Conservation (phyloP, 2,888 invertebrate genomes). For the Drosophila siamana region DNA sequence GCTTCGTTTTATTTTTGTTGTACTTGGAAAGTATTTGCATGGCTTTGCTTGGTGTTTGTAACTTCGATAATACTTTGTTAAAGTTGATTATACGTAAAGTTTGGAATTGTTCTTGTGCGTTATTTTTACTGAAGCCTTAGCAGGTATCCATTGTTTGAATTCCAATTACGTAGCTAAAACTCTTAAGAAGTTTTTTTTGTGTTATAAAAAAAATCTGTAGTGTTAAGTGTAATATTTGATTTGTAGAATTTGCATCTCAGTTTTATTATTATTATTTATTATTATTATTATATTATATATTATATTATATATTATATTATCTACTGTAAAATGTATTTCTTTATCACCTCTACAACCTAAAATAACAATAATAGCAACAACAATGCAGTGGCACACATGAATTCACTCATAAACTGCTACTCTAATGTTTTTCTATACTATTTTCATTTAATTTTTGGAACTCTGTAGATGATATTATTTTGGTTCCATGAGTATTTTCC, state of each 20-base stretch:
- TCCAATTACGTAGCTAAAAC: not conserved
- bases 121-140: constrained; percentile 17
- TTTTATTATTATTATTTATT: not conserved
- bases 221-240: too few relatives aligned
- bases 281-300: too few relatives aligned
- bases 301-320: too few relatives aligned
- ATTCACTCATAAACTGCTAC: constrained; percentile 5
- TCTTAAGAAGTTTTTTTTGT: not conserved
- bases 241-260: too few relatives aligned
- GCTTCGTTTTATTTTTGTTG: constrained; percentile 15
- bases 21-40: constrained; percentile 45
- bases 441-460: not conserved
- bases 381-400: constrained; percentile 17
- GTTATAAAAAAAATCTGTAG: too few relatives aligned
- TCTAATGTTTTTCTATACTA: constrained; percentile 1
- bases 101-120: constrained; percentile 28
- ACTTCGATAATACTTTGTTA: constrained; percentile 21
- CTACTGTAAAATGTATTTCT: too few relatives aligned
- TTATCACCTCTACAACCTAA: too few relatives aligned
- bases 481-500: constrained; percentile 3
- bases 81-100: constrained; percentile 41
- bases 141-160: not conserved
- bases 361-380: constrained; percentile 22
- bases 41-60: constrained; percentile 29
- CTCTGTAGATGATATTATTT: constrained; percentile 19